Evolutionary conservation across 1,140 invertebrate species (phyloP), one percentile per base, ranked within the genome.

Genomic region (Harlomillsia oculata): DNA sequence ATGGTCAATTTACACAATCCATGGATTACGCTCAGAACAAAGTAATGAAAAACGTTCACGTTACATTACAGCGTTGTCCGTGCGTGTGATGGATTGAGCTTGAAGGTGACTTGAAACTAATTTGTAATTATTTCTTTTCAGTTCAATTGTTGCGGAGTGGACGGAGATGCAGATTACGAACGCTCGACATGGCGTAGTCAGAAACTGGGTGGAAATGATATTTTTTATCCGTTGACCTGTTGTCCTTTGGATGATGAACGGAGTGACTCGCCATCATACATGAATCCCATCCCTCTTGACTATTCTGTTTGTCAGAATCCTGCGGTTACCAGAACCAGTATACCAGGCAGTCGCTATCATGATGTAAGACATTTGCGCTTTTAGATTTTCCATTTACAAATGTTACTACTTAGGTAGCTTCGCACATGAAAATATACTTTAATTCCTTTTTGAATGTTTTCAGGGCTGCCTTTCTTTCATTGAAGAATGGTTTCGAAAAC

Each of bases 121-220:
- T n/a, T n/a, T 72, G n/a, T n/a, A n/a, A n/a, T n/a, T n/a, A n/a
- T n/a, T n/a, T n/a, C n/a, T n/a, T n/a, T 73, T 14, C 69, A 87
- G 80, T 83, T 89, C 66, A 76, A 83, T 53, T 92, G 89, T 67
- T 92, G 89, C 70, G 89, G 87, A 9, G 83, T 89, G 66, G 78
- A 80, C 26, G 81, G 80, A 59, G 81, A 82, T 2, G 76, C 77
- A 41, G 88, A 91, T 76, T 91, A 88, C 70, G 82, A 84, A 59
- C 84, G 83, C 52, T 88, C 87, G 1, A 71, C 81, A 66, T 90
- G 87, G 87, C 77, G 82, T 53, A 72, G 86, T n/a, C 78, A 82
- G 62, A 77, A 81, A 63, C 75, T 84, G 32, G 82, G 84, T 0
- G 77, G 82, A 55, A 75, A 78, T 49, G 82, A 83, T 18, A 73